Conservation (phyloP, 2,888 invertebrate species). For the Parnassius apollo region DNA sequence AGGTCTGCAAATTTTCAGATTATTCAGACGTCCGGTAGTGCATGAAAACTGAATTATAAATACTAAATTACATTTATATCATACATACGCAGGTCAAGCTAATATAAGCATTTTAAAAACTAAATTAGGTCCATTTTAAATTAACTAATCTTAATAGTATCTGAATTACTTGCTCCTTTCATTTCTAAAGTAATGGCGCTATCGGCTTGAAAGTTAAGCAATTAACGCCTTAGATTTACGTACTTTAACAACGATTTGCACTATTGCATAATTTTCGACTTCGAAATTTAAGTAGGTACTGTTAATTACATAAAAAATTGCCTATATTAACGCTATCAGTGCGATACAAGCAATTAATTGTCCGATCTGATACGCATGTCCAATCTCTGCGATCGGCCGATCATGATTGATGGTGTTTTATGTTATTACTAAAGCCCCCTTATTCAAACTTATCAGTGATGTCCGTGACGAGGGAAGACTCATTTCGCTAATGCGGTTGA, state of each 20-base stretch:
- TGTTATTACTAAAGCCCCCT: conserved; percentile 48
- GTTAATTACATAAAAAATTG: background rate
- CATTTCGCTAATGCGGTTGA: conserved; percentile 58
- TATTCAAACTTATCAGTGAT: conserved; percentile 37
- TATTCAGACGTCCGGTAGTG: too few species aligned
- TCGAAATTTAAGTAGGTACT: too few species aligned
- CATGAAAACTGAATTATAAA: too few species aligned
- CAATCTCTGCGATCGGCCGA: conserved; percentile 45
- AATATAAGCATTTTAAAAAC: background rate
- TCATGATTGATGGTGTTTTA: conserved; percentile 73
- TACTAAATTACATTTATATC: too few species aligned
- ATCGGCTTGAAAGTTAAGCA: conserved; percentile 4
- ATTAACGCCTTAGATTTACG: background rate
- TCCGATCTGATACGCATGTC: conserved; percentile 45
- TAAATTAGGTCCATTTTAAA: conserved; percentile 26
- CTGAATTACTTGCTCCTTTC: conserved; percentile 37
- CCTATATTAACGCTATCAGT: conserved; percentile 56
- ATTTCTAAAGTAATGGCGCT: conserved; percentile 18
- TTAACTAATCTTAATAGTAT: conserved; percentile 40
- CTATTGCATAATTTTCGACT: too few species aligned
- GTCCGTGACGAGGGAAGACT: conserved; percentile 44
- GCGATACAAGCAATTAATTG: conserved; percentile 64
- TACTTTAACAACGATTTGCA: too few species aligned
- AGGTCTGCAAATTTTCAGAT: too few species aligned
- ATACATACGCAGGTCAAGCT: too few species aligned